Evolutionary conservation across 2,888 invertebrate species (phyloP), one percentile per base, ranked within the genome.

Genomic region (Dicycla oo): DNA sequence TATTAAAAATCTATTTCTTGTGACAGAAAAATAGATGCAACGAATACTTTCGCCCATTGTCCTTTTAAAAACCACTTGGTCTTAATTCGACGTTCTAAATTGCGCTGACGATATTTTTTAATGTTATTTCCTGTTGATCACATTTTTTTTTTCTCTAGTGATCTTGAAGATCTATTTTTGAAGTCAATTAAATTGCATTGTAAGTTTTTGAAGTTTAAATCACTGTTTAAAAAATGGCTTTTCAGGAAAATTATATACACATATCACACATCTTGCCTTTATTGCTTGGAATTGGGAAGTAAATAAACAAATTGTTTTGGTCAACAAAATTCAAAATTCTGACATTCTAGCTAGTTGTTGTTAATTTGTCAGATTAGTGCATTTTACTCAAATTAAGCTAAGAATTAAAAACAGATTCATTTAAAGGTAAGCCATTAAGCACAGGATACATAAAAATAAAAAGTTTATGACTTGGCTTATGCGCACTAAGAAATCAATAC

Each of bases 401-500:
- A 30, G 49, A 49, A 61, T 30, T 26, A 26, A 47, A 47, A 26
- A 8, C 8, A 38, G 3, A 23, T 69, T 67, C 8, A 45, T 47
- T 70, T 10, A 1, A n/a, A 15, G 15, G 30, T 47, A 7, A 10
- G 6, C 0, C 7, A n/a, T 6, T 26, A 45, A 15, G 7, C 6
- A 15, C 8, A 18, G 18, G 13, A 10, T 0, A 13, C 2, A 10
- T 34, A 34, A 38, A 38, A 8, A 38, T 15, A 23, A 18, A 2
- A 6, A 30, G 13, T 40, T 15, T 40, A 54, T 34, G 23, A 64
- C 43, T 34, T n/a, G 7, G 10, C 7, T 18, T n/a, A 38, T 51
- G 18, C 57, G 26, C 26, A 51, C 26, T 45, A 73, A 3, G 49
- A 23, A 66, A 66, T 65, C 56, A 73, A 56, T 40, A 57, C n/a